phyloP scores from a whole-genome alignment of 2,797 vertebrate species.

The Nyctibius grandis region DNA sequence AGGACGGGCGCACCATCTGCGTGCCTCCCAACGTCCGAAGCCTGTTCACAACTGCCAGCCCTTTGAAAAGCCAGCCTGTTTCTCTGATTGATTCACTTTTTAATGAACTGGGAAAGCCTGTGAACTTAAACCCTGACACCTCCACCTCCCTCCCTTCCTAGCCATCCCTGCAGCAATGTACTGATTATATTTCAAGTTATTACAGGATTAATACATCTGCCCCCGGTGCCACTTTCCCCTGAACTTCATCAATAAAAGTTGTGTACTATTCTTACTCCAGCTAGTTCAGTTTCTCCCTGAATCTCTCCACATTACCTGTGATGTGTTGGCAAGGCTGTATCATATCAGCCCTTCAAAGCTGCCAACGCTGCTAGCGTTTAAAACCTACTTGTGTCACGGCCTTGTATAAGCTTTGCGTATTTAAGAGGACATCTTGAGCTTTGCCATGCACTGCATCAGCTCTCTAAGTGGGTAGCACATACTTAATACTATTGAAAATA shows the following conservation, averaged over 20 bases:
- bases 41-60: slow-evolving; percentile 44
- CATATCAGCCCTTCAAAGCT: slow-evolving; percentile 40
- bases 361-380: slow-evolving; percentile 15
- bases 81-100: slow-evolving; percentile 64
- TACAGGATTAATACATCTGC: slow-evolving; percentile 62
- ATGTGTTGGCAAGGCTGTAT: slow-evolving; percentile 19
- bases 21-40: slow-evolving; percentile 42
- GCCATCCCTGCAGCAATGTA: slow-evolving; percentile 15
- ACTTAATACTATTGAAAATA: slow-evolving; percentile 36
- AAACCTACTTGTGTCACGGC: slow-evolving; percentile 36
- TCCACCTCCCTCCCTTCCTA: slow-evolving; percentile 37
- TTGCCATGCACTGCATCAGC: background rate
- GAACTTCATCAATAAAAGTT: slow-evolving; percentile 60
- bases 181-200: slow-evolving; percentile 63
- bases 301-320: slow-evolving; percentile 11
- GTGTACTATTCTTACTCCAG: slow-evolving; percentile 27
- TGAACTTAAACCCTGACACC: slow-evolving; percentile 57
- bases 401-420: slow-evolving; percentile 23
- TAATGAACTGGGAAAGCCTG: slow-evolving; percentile 68
- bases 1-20: slow-evolving; percentile 37
- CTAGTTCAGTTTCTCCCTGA: slow-evolving; percentile 38
- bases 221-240: slow-evolving; percentile 14
- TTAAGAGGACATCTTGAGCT: slow-evolving; percentile 41
- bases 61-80: slow-evolving; percentile 70
- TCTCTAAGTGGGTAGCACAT: background rate